A percentile compares a stretch with the other conserved stretches of the same genome.
Conservation (phyloP, 2,888 invertebrate genomes). For the Zaprionus bogoriensis region DNA sequence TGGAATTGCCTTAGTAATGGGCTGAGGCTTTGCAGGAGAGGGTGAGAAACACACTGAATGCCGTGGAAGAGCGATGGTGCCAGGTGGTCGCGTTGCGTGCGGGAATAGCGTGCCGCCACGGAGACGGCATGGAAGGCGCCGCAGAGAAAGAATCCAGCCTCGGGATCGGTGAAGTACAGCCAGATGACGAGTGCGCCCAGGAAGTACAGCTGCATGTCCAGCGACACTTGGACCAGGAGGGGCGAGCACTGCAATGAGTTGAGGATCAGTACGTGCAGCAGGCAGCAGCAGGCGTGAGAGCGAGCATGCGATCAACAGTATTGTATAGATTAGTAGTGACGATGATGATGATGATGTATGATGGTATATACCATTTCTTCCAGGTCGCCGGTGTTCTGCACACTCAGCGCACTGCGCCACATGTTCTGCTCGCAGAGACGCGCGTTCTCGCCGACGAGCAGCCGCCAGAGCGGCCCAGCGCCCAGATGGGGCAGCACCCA, state of each 20-base stretch:
- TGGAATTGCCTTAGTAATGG: neutral
- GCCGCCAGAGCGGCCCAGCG: slow-evolving; percentile 87
- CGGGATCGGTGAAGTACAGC: slow-evolving; percentile 85
- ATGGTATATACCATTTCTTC: slow-evolving; percentile 86
- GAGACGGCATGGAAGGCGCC: slow-evolving; percentile 85
- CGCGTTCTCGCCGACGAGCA: slow-evolving; percentile 86
- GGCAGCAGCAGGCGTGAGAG: neutral
- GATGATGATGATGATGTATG: neutral
- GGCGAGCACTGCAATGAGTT: slow-evolving; percentile 87
- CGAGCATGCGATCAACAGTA: neutral
- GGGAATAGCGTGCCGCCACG: slow-evolving; percentile 86
- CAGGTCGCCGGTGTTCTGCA: slow-evolving; percentile 88
- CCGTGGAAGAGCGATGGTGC: slow-evolving; percentile 88
- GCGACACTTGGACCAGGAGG: slow-evolving; percentile 89
- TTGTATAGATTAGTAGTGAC: no score
- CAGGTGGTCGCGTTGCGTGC: slow-evolving; percentile 85
- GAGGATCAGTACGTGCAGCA: neutral
- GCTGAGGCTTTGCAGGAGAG: neutral
- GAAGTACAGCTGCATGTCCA: slow-evolving; percentile 89
- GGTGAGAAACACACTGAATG: slow-evolving; percentile 84
- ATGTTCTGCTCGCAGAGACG: slow-evolving; percentile 86
- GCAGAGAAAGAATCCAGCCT: slow-evolving; percentile 84
- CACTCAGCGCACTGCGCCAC: slow-evolving; percentile 88
- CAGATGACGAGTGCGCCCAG: slow-evolving; percentile 87
- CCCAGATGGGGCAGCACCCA: slow-evolving; percentile 87